Base-by-base conservation (phyloP, 2,888 invertebrate genomes). In the Pomacea canaliculata region DNA sequence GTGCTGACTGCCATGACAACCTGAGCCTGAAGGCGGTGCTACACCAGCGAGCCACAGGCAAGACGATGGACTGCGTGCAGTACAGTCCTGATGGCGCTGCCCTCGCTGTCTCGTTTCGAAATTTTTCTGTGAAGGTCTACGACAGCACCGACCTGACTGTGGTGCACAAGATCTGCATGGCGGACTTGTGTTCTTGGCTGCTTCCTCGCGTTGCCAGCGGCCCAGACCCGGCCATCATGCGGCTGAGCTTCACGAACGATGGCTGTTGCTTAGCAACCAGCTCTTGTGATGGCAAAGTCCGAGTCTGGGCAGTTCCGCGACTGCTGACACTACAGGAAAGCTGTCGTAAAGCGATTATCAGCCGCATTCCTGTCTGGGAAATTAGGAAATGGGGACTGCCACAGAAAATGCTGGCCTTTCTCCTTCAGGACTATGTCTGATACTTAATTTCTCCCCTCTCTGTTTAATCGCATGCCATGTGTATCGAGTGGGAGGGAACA, bases 251-350 rank as follows among this genome's bases (percentile, higher is more conserved):
- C 70, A 82, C 83, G 48, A 77, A 79, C 8, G 83, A 81, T 63
- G 87, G 86, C 23, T 82, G 85, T n/a, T 83, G 85, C 51, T 72
- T 87, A 59, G 83, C 81, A 9, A 81, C 84, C 13, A 76, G 83
- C 23, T 80, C 83, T 12, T 83, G 83, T 77, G 88, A 88, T 79
- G 87, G 88, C 3, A 77, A 77, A 46, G 77, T 85, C 1, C 73
- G 86, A 13, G 49, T 88, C 9, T 87, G 86, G 85, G 83, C 85
- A 23, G 74, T 87, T 16, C 82, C 83, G 5, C 51, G 77, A 23
- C 70, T 78, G 70, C 68, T 83, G 12, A 78, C 83, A 10, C 79
- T 88, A 12, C 83, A 84, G 71, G 79, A 83, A 71, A 69, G 86
- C 27, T 87, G 88, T 79, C 81, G 83, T 73, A 81, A 82, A 72